Base-by-base conservation (phyloP, 2,888 invertebrate genomes). In the Eudasyphora cyanicolor region DNA sequence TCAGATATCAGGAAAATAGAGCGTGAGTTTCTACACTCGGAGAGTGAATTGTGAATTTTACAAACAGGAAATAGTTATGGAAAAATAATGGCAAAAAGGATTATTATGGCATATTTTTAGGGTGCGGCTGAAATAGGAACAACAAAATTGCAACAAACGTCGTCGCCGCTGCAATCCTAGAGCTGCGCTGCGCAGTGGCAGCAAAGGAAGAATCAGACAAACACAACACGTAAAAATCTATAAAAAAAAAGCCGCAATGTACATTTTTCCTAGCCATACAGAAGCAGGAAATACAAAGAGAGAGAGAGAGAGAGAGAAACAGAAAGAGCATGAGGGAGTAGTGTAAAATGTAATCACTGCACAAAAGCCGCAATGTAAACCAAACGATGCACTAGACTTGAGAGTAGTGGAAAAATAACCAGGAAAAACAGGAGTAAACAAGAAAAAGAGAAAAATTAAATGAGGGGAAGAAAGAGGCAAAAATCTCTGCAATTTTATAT, bases 41-140 rank as follows among this genome's bases (percentile, higher is more conserved):
- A 21, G 62, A 76, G 76, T 51, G 29, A 45, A 7, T 49, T 49
- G 17, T 49, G n/a, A 32, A 54, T 67, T 24, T 67, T 24, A 54
- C 42, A 51, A 60, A 57, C 60, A 70, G 67, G 49, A 79, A 82
- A 24, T 60, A 69, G 49, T 73, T 49, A 73, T 32, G n/a, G 70
- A 49, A 76, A 82, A 79, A 74, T 62, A 76, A 67, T 79, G 54
- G 21, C 62, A 54, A 54, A 71, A 54, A 71, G 38, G 38, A 71
- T 54, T 71, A 71, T 51, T 35, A 49, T 54, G 54, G 71, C 71
- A 62, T 51, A 80, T 64, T 79, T 80, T 83, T 73, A 75, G 80
- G 83, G 83, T 83, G 83, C 77, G 83, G 83, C 71, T 77, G 76
- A 83, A 73, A 54, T 42, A 57, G 51, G 19, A 69, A 57, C 75